Evolutionary conservation across 2,113 vertebrate genomes (phyloP), one percentile per base, ranked within the genome.

Genomic region (Athene cunicularia): DNA sequence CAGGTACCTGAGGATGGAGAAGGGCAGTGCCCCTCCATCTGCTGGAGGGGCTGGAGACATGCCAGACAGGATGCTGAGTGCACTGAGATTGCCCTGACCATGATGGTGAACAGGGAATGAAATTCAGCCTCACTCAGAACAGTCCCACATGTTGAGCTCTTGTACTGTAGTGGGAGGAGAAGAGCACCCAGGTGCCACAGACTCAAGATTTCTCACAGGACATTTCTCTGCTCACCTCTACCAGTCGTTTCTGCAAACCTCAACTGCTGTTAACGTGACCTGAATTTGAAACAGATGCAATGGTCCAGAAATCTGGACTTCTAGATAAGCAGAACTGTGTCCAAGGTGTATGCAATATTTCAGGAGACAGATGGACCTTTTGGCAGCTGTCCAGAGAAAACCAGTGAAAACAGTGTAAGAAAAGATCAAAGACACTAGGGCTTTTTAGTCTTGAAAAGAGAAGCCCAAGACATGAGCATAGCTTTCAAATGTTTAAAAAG

Each of bases 401-500:
- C 43, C 66, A 70, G 58, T 45, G 87, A 82, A 96, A 96, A 94
- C 37, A 91, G 49, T 17, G 28, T 53, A 94, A 76, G 62, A 63
- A 87, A 85, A 95, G 91, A 96, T 96, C 95, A 96, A 95, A 97
- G 81, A 14, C 70, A 41, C 21, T 14, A 8, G 9, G 43, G n/a
- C 66, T 80, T 91, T 91, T 92, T 64, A 59, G 76, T 79, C 70
- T 85, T 68, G 64, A 68, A 87, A 90, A 89, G 43, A 60, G 77
- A 96, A 96, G 77, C 35, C 66, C 66, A 73, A 90, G 49, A 91
- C 70, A 75, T 35, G 19, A 81, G 24, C 27, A 56, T 11, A 90
- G 62, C 9, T 91, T 85, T 93, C 89, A 85, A 86, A 94, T 67
- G 66, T 96, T 93, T 89, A 18, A 90, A 96, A 96, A 91, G 58